A percentile compares a stretch with the other conserved stretches of the same genome.
Evolutionary conservation across 2,888 invertebrate genomes (phyloP).

Genomic region (Ceramica pisi): DNA sequence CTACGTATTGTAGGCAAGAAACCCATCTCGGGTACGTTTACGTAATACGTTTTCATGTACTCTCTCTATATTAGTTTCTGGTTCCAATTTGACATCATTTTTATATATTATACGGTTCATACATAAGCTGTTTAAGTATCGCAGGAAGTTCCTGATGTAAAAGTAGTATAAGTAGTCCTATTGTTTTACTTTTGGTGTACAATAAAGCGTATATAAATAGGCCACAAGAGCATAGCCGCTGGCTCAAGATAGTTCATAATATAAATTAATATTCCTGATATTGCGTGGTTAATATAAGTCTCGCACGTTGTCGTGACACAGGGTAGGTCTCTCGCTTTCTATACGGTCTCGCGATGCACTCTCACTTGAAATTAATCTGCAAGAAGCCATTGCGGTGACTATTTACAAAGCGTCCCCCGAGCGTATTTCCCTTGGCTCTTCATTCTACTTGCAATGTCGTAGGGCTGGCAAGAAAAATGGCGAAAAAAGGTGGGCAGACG

Average conservation of each 20-base stretch:
- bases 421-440: slow-evolving; percentile 79
- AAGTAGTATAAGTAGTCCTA: too few species aligned
- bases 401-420: slow-evolving; percentile 85
- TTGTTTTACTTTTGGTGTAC: too few species aligned
- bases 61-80: too few species aligned
- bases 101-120: too few species aligned
- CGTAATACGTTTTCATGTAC: too few species aligned
- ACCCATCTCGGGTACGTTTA: too few species aligned
- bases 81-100: too few species aligned
- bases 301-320: slow-evolving; percentile 12
- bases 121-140: too few species aligned
- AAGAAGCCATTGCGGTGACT: slow-evolving; percentile 87
- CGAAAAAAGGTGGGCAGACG: background rate
- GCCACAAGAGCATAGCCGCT: background rate
- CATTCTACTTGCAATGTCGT: slow-evolving; percentile 77
- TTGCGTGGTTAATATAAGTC: slow-evolving; percentile 30
- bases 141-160: background rate
- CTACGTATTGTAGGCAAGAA: too few species aligned
- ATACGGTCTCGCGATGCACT: slow-evolving; percentile 76
- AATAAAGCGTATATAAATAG: too few species aligned
- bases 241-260: background rate
- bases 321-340: slow-evolving; percentile 64
- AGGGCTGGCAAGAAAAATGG: slow-evolving; percentile 71
- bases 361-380: slow-evolving; percentile 88
- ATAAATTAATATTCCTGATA: slow-evolving; percentile 38